Evolutionary conservation across 2,888 invertebrate species (phyloP).

Genomic region (Heterodera filipjevi): DNA sequence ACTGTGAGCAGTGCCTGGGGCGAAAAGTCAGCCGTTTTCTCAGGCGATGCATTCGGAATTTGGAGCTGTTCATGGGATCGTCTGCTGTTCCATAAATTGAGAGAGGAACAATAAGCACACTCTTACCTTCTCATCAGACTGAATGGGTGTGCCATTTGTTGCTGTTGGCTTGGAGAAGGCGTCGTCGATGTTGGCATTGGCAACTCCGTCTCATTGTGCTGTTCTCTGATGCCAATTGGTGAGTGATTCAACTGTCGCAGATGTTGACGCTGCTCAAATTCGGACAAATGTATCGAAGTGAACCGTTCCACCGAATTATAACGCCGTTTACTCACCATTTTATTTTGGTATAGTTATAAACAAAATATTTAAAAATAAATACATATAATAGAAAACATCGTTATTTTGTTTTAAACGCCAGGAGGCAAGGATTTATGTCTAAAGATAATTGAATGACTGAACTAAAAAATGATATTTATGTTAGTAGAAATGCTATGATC

Average conservation of each 20-base stretch:
- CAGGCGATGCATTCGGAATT: neutral
- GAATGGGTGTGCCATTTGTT: conserved; percentile 4
- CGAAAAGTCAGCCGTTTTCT: neutral
- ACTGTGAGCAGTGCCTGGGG: neutral
- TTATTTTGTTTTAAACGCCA: no score
- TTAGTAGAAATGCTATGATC: no score
- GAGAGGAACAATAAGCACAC: neutral
- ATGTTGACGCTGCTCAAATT: neutral
- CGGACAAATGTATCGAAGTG: conserved; percentile 10
- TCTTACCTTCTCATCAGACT: conserved; percentile 3
- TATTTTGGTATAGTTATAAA: neutral
- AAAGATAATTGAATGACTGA: no score
- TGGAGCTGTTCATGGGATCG: conserved; percentile 6
- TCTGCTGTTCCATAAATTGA: neutral
- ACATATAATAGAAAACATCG: neutral
- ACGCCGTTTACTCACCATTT: conserved; percentile 29
- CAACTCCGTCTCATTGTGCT: neutral
- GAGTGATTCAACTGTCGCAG: neutral
- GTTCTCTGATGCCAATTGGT: neutral
- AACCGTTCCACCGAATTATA: conserved; percentile 37
- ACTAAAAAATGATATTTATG: no score
- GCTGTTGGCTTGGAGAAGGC: neutral
- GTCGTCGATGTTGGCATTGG: neutral
- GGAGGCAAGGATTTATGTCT: no score
- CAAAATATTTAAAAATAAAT: neutral